Base-by-base conservation (phyloP, 2,797 vertebrate species). In the Enteromius argenteus region DNA sequence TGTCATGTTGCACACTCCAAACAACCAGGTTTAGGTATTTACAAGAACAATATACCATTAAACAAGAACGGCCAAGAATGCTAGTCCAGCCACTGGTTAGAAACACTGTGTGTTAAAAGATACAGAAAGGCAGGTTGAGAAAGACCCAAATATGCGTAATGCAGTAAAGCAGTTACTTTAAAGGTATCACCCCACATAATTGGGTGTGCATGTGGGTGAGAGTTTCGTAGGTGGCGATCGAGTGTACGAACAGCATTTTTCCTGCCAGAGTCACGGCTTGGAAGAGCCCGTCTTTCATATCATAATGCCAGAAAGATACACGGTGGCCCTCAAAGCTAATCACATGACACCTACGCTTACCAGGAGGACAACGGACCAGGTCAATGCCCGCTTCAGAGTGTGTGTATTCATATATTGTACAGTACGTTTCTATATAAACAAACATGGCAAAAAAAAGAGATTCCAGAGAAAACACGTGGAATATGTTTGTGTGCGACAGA, bases 271-370 rank as follows among this genome's bases (percentile, higher is more conserved):
- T 68, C 72, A 58, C 9, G 19, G 72, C 62, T 74, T 49, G 32
- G 60, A 75, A 53, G 42, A 82, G 27, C 69, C 27, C 0, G 44
- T 76, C 46, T 68, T 83, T 76, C 69, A 68, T 68, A 66, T 77
- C 81, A 83, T 30, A 83, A 83, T 32, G n/a, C 23, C 73, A 77
- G 60, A 27, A 83, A 68, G 21, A 76, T 23, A 27, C 60, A 83
- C 13, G 32, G 32, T 53, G 58, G 81, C 72, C 60, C 51, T 64
- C 62, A 77, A 32, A 76, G 72, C 46, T 39, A 56, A 83, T 68
- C 49, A 49, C 49, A 83, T 77, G 81, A 83, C 46, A 68, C 81
- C 72, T 76, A 83, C 73, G 23, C 81, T 66, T 17, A 77, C 35
- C 8, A 49, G 23, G 32, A 56, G 60, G 60, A 76, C 72, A 67